Conservation (phyloP, 2,113 vertebrate genomes). For the Cephalopterus ornatus region DNA sequence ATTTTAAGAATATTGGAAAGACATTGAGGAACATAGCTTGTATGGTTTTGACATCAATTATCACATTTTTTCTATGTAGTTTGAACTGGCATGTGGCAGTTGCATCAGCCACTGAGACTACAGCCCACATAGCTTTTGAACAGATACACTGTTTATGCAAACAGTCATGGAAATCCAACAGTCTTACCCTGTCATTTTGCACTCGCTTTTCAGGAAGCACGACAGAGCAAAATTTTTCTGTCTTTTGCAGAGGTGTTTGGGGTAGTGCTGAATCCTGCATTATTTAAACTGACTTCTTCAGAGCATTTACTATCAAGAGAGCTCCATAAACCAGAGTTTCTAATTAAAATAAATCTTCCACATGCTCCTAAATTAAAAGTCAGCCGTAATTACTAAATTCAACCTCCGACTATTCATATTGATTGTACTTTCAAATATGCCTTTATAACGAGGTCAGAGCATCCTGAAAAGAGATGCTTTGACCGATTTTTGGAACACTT, state of each 20-base stretch:
- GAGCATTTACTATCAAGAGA: background rate
- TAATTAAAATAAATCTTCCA: background rate
- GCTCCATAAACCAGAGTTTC: background rate
- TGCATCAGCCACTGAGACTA: background rate
- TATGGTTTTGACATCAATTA: background rate
- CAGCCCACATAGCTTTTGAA: background rate
- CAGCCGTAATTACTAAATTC: background rate
- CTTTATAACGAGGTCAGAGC: background rate
- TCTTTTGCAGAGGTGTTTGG: background rate
- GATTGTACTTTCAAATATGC: background rate
- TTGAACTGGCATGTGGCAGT: background rate
- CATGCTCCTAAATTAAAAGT: background rate
- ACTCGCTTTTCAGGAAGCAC: background rate
- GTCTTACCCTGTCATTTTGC: background rate
- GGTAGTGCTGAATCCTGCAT: fast-evolving
- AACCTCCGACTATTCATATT: background rate
- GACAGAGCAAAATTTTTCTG: background rate
- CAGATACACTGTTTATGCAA: background rate
- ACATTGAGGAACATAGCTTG: background rate
- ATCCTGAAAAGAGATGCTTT: background rate
- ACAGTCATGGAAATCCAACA: background rate
- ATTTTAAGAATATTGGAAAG: background rate
- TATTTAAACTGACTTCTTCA: background rate
- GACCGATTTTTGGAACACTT: background rate
- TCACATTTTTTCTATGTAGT: background rate